Base-by-base conservation (phyloP, 2,113 vertebrate species). In the Pycnonotus jocosus region DNA sequence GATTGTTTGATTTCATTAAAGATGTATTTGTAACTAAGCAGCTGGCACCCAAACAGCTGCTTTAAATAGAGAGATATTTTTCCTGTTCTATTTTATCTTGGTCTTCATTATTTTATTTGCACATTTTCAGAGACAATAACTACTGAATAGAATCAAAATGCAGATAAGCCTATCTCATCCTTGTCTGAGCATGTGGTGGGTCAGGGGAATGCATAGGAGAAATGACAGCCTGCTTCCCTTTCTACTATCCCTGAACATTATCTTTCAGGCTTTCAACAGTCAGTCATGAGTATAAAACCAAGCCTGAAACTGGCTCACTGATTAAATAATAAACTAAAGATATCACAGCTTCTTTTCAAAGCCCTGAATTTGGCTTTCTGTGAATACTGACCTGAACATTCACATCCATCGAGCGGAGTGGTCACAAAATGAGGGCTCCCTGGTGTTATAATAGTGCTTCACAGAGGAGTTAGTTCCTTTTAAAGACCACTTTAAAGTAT, bases 31-130 rank as follows among this genome's bases (percentile, higher is more conserved):
- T 96, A 92, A 97, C 97, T 95, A 94, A 98, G 97, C 97, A 98
- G 96, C 98, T 98, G 98, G 97, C 95, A 97, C 96, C 86, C 95
- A 95, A 97, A 97, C 98, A 98, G 98, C 98, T 98, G 98, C 97
- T 98, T 98, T 97, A 97, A 98, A 98, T 96, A 96, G 97, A 97
- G 86, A 97, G 97, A 97, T 60, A 90, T 96, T 97, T 97, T 97
- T 73, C 44, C 89, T 71, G n/a, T 96, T 95, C 91, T 96, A 37
- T 89, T 97, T 97, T 96, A 95, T 98, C 97, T 91, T 77, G 77
- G 56, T 94, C 95, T 88, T 94, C 96, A 95, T 98, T 96, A 97
- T 68, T 94, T 93, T 77, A 85, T 96, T 94, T 96, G 95, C 90
- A 86, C 88, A 93, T 90, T 97, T 95, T 86, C 77, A 88, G 89